A percentile compares a stretch with the other conserved stretches of the same genome.
These are phyloP conservation scores for pig (Sus scrofa) DNA, from an alignment of 2,113 vertebrate genomes.

Conservation along the genomic window DNA sequence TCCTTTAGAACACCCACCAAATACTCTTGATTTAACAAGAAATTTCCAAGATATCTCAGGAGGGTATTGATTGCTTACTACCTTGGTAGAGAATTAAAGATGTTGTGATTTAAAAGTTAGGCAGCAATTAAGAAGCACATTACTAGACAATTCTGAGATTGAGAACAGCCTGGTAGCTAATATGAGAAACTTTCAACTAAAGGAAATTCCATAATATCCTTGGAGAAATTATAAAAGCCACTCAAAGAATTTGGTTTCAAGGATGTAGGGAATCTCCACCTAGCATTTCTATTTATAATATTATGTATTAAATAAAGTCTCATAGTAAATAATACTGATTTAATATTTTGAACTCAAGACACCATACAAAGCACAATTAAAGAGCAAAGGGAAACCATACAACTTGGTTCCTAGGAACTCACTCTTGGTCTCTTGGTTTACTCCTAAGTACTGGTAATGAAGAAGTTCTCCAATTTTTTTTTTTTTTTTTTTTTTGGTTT, in stretches of 20 bases:
- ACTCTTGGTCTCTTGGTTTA: not conserved
- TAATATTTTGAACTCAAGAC: not conserved
- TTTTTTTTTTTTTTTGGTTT: not conserved
- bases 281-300: not conserved
- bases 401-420: not conserved
- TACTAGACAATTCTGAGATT: slow-evolving; percentile 32
- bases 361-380: not conserved
- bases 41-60: not conserved
- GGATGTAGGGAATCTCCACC: not conserved
- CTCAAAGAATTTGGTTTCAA: not conserved
- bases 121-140: slow-evolving; percentile 9
- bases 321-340: not conserved
- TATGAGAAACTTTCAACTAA: not conserved
- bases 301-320: not conserved
- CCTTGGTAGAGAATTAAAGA: not conserved
- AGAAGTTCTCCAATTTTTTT: not conserved
- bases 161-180: slow-evolving; percentile 14
- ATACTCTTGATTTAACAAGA: slow-evolving; percentile 20
- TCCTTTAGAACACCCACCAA: not conserved
- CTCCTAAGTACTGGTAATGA: not conserved
- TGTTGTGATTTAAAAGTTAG: slow-evolving; percentile 54
- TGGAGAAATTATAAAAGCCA: not conserved
- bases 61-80: not conserved
- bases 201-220: not conserved
- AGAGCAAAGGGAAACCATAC: not conserved